Percentiles rank a stretch among this genome's conserved stretches.
Conservation (phyloP, 1,140 invertebrate genomes). For the Anastrepha ludens region DNA sequence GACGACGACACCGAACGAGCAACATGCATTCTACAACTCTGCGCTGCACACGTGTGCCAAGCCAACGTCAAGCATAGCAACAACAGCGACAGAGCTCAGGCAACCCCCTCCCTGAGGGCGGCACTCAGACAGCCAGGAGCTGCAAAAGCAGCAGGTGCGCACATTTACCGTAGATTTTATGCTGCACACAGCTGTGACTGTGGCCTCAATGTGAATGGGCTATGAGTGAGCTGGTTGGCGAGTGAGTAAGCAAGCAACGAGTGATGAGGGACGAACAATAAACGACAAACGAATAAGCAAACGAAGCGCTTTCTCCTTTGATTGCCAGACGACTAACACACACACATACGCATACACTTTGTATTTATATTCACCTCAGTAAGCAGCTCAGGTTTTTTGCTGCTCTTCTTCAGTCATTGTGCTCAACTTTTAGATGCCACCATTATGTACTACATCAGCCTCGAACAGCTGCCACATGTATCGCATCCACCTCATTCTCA, state of each 20-base stretch:
- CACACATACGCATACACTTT: not conserved
- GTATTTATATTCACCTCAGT: not conserved
- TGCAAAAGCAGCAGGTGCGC: slow-evolving; percentile 52
- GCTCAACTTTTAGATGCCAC: slow-evolving; percentile 36
- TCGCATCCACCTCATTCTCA: not conserved
- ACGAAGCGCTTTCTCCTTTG: slow-evolving; percentile 24
- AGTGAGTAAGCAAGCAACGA: not conserved
- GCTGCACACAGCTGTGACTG: slow-evolving; percentile 50
- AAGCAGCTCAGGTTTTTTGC: not conserved
- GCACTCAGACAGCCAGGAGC: slow-evolving; percentile 30
- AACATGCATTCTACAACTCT: not conserved
- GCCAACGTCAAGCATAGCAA: not conserved
- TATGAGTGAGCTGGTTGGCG: not conserved
- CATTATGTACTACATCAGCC: slow-evolving; percentile 34
- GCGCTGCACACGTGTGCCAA: not conserved
- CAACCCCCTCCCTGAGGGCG: slow-evolving; percentile 4
- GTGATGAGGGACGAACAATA: not conserved
- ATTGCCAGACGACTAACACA: not conserved
- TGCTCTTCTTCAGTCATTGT: slow-evolving; percentile 27
- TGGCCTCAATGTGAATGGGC: slow-evolving; percentile 42
- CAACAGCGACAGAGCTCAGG: not conserved
- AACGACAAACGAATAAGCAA: slow-evolving; percentile 48
- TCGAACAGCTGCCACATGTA: not conserved
- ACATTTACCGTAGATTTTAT: slow-evolving; percentile 54
- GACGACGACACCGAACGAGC: not conserved